A percentile compares a stretch with the other conserved stretches of the same genome.
Evolutionary conservation across 1,140 invertebrate genomes (phyloP).

Genomic region (Homarus americanus): DNA sequence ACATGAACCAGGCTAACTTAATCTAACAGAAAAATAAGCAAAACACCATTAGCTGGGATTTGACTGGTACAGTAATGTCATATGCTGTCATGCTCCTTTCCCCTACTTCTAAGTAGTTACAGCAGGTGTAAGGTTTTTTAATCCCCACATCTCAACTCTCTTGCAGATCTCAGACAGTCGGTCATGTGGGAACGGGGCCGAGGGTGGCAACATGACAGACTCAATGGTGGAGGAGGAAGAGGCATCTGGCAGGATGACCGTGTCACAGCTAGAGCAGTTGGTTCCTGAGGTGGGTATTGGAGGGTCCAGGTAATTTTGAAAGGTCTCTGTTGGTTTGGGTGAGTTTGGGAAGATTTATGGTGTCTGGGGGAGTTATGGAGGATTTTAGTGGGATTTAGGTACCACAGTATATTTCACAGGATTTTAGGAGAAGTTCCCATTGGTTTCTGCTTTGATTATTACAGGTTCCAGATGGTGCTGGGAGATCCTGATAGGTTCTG

Average conservation of each 20-base stretch:
- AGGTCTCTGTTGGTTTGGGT: background rate
- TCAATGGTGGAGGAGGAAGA: constrained; percentile 17
- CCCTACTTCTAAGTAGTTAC: too few species aligned
- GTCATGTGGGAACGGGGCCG: background rate
- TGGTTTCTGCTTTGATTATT: too few species aligned
- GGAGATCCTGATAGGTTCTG: too few species aligned
- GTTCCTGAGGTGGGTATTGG: constrained; percentile 77
- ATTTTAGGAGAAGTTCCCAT: too few species aligned
- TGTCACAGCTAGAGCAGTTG: constrained; percentile 77
- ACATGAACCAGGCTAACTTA: too few species aligned
- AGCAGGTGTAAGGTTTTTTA: too few species aligned
- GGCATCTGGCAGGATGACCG: constrained; percentile 45
- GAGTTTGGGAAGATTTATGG: background rate
- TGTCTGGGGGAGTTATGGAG: background rate
- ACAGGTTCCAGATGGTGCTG: too few species aligned
- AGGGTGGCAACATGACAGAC: constrained; percentile 19
- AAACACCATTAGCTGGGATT: too few species aligned
- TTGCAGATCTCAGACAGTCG: constrained; percentile 27
- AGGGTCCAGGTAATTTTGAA: background rate
- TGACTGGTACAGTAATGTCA: too few species aligned
- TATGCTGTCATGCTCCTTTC: too few species aligned
- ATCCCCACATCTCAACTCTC: background rate
- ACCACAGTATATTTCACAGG: too few species aligned
- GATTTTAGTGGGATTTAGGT: background rate
- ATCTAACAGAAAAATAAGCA: too few species aligned